phyloP scores from a whole-genome alignment of 1,140 invertebrate genomes.

The Metopolophium dirhodum region DNA sequence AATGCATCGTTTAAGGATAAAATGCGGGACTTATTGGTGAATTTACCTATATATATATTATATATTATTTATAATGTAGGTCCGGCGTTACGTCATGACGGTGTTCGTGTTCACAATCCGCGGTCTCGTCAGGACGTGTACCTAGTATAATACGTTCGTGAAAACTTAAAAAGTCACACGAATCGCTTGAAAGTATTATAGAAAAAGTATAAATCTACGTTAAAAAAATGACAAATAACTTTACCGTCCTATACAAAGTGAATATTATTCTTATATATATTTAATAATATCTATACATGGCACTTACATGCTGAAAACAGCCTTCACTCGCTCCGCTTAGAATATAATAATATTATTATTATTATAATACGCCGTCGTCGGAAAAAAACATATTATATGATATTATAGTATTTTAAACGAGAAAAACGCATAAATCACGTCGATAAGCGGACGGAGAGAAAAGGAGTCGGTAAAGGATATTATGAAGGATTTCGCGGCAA shows the following conservation, averaged over 20 bases:
- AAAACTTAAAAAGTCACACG: background rate
- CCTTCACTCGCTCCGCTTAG: background rate
- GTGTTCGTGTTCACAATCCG: background rate
- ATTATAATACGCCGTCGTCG: background rate
- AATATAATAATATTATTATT: conserved; percentile 20
- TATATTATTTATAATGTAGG: background rate
- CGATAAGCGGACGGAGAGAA: background rate
- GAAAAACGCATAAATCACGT: conserved; percentile 10
- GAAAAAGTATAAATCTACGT: background rate
- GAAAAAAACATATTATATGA: background rate
- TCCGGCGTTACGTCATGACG: background rate
- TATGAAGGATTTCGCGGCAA: background rate
- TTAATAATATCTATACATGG: background rate
- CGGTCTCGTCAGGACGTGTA: background rate
- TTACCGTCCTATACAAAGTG: background rate
- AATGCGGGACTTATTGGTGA: background rate
- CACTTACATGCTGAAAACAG: background rate
- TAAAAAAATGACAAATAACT: background rate
- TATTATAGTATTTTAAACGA: background rate
- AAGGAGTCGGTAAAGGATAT: background rate
- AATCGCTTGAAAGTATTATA: background rate
- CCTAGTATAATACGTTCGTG: background rate
- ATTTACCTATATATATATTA: no score
- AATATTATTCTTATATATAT: background rate
- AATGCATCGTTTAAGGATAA: background rate